Evolutionary conservation across 2,113 vertebrate genomes (phyloP).

Genomic region (Paratilapia polleni): DNA sequence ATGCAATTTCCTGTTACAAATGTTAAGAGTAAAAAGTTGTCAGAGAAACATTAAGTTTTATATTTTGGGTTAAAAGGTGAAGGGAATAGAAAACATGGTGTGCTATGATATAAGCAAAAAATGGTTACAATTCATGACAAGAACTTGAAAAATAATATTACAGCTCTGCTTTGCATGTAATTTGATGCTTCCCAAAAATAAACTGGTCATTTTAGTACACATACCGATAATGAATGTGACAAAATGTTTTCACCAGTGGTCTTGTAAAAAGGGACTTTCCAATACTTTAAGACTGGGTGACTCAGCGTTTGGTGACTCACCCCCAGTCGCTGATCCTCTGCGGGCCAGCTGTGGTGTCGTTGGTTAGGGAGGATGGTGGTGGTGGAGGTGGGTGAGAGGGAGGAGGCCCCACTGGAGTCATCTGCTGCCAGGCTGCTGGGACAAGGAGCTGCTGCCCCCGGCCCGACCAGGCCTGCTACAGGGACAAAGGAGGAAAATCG

Average conservation of each 20-base stretch:
- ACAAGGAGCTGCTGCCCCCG: slow-evolving; percentile 91
- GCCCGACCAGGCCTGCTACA: slow-evolving; percentile 88
- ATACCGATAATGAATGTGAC: background rate
- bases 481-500: background rate
- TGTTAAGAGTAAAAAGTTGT: slow-evolving; percentile 1
- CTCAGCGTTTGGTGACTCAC: slow-evolving; percentile 82
- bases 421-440: slow-evolving; percentile 93
- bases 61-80: background rate
- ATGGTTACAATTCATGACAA: background rate
- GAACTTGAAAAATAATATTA: background rate
- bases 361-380: slow-evolving; percentile 83
- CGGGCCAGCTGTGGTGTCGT: slow-evolving; percentile 86
- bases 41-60: background rate
- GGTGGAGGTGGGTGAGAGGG: slow-evolving; percentile 77
- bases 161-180: background rate
- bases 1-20: slow-evolving; percentile 85
- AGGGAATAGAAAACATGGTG: background rate
- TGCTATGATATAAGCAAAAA: background rate
- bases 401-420: slow-evolving; percentile 77
- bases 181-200: background rate
- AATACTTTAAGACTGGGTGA: background rate
- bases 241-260: background rate
- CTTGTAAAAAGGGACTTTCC: slow-evolving; percentile 1
- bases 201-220: background rate
- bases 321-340: slow-evolving; percentile 94